Evolutionary conservation across 1,140 invertebrate species (phyloP).

Genomic region (Papilio glaucus): DNA sequence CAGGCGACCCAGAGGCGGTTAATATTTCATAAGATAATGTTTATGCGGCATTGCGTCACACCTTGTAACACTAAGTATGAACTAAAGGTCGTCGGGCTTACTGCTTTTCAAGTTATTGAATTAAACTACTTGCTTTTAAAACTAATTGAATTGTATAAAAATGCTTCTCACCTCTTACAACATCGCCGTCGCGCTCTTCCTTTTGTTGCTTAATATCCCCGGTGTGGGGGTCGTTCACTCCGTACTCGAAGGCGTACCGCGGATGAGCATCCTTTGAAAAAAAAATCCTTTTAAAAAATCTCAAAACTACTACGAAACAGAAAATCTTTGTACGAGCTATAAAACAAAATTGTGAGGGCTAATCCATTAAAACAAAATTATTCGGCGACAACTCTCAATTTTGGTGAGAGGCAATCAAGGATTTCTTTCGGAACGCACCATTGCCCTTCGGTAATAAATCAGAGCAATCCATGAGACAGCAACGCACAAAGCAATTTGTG

Average conservation of each 20-base stretch:
- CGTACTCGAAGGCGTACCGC: constrained; percentile 89
- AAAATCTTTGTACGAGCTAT: not conserved
- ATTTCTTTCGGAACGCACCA: no score
- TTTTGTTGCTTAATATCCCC: constrained; percentile 89
- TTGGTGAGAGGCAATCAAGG: no score
- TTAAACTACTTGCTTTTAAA: constrained; percentile 29
- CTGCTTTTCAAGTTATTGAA: constrained; percentile 6
- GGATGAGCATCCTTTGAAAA: constrained; percentile 85
- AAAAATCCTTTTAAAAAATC: constrained; percentile 11
- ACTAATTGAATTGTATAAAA: constrained; percentile 26
- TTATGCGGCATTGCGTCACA: constrained; percentile 26
- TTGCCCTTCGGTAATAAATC: no score
- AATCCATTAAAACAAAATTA: no score
- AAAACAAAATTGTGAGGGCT: no score
- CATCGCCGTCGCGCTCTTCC: constrained; percentile 87
- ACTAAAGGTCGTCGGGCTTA: constrained; percentile 11
- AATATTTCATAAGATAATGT: constrained; percentile 20
- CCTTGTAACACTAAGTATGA: constrained; percentile 33
- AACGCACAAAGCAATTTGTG: no score
- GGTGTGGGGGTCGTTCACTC: constrained; percentile 88
- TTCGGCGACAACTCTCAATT: no score
- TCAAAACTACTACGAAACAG: not conserved
- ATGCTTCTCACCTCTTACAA: constrained; percentile 81
- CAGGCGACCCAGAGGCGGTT: constrained; percentile 1
- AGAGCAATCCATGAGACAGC: no score